Base-by-base conservation (phyloP, 1,140 invertebrate genomes). In the Pemphigus obesinymphae region DNA sequence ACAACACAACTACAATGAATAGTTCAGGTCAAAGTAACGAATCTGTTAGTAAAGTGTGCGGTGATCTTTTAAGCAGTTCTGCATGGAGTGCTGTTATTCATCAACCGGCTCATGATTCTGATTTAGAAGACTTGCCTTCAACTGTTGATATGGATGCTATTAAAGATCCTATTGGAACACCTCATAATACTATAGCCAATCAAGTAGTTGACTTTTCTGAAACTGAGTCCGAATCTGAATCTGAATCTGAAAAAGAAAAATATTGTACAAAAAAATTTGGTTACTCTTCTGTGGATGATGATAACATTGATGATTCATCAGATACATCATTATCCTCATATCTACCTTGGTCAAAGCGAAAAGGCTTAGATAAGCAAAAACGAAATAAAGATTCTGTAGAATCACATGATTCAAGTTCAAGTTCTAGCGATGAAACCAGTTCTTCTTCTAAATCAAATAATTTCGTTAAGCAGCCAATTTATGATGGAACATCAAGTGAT, bases 101-200 rank as follows among this genome's bases (percentile, higher is more conserved):
- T 83, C 84, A 84, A 70, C 86, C 86, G 45, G 86, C 85, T 66
- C 87, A 87, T 76, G 87, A 87, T 81, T 87, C 87, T 20, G 87
- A 88, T 80, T 86, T 87, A 34, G 86, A 87, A 78, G 86, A 88
- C 34, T 84, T 88, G 26, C 87, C 87, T 20, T 88, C 87, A 15
- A 88, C 87, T 20, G 87, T 88, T 17, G 87, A 88, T 76, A 88
- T 88, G 83, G 87, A 88, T 84, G 88, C 88, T 66, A 88, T 88
- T 80, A 86, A 88, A 84, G 87, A 87, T 83, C 76, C 76, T 40
- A 80, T 63, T 26, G 15, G 37, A n/a, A 83, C 76, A 83, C 80
- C 43, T 37, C 55, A 80, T 29, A 80, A 80, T 43, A 80, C 76
- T 13, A 43, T 80, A 80, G 63, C 26, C 53, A 82, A 83, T n/a